Evolutionary conservation across 2,888 invertebrate species (phyloP), one percentile per base, ranked within the genome.

Genomic region (Endomychus coccineus): DNA sequence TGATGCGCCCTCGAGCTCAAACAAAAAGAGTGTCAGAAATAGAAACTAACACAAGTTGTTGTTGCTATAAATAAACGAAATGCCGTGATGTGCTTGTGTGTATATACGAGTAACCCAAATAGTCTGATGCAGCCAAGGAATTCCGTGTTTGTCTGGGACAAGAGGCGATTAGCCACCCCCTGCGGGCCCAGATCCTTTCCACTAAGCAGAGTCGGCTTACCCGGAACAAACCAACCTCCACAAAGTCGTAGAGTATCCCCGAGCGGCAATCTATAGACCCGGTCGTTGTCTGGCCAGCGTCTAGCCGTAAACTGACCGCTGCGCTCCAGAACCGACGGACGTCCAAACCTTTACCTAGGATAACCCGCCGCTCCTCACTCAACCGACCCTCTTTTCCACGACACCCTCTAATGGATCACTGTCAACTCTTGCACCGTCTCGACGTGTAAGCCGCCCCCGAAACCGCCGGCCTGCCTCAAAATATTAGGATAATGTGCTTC

Each of bases 101-200:
- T n/a, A n/a, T n/a, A n/a, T n/a, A n/a, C n/a, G n/a, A n/a, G n/a
- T n/a, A n/a, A n/a, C n/a, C n/a, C n/a, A n/a, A n/a, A n/a, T n/a
- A n/a, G n/a, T n/a, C n/a, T n/a, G n/a, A n/a, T n/a, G n/a, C n/a
- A n/a, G n/a, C n/a, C n/a, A n/a, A n/a, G n/a, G n/a, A n/a, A n/a
- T n/a, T n/a, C n/a, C n/a, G n/a, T n/a, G n/a, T n/a, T n/a, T n/a
- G n/a, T n/a, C n/a, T n/a, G n/a, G n/a, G n/a, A n/a, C n/a, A n/a
- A n/a, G n/a, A n/a, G n/a, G n/a, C n/a, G n/a, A n/a, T n/a, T n/a
- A n/a, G n/a, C n/a, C n/a, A n/a, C n/a, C n/a, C n/a, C n/a, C n/a
- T n/a, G n/a, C n/a, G n/a, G n/a, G n/a, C 53, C 50, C 52, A 56
- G 58, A 58, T 57, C 58, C 58, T 57, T 59, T 56, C 54, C 55